Evolutionary conservation across 2,797 vertebrate species (phyloP).

Genomic region (Tokudaia tokunoshimensis): DNA sequence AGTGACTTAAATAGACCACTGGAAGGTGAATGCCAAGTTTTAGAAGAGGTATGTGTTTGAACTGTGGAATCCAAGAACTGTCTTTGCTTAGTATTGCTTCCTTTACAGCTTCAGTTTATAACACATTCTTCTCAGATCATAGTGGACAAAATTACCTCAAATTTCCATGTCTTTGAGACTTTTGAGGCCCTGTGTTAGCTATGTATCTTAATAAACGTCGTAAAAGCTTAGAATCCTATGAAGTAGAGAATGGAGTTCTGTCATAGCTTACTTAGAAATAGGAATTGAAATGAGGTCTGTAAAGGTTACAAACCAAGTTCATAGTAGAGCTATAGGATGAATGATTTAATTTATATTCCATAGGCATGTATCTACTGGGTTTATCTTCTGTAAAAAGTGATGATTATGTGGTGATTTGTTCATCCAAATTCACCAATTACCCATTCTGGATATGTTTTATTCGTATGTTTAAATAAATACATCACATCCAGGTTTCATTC

Average conservation of each 20-base stretch:
- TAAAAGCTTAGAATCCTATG: constrained; percentile 51
- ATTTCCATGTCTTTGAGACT: constrained; percentile 19
- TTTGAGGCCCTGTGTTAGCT: constrained; percentile 30
- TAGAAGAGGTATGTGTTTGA: constrained; percentile 94
- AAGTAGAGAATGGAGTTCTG: constrained; percentile 56
- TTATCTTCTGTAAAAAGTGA: constrained; percentile 48
- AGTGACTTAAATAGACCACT: constrained; percentile 95
- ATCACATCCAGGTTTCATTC: not conserved
- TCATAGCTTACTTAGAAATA: constrained; percentile 54
- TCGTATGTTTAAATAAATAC: not conserved
- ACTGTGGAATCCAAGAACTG: constrained; percentile 67
- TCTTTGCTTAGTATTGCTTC: constrained; percentile 74
- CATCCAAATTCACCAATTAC: constrained; percentile 33
- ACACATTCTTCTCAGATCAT: constrained; percentile 47
- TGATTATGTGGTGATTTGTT: constrained; percentile 47
- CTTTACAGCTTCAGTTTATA: constrained; percentile 76
- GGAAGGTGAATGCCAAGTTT: constrained; percentile 94
- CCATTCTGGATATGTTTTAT: constrained; percentile 53
- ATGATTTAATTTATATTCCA: constrained; percentile 32
- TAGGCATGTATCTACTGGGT: not conserved
- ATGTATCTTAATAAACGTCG: not conserved
- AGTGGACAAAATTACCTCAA: constrained; percentile 49
- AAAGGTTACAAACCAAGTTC: constrained; percentile 36
- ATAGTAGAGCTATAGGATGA: constrained; percentile 7
- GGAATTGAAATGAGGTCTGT: constrained; percentile 24